Conservation (phyloP, 2,888 invertebrate genomes). For the Caenorhabditis doughertyi region DNA sequence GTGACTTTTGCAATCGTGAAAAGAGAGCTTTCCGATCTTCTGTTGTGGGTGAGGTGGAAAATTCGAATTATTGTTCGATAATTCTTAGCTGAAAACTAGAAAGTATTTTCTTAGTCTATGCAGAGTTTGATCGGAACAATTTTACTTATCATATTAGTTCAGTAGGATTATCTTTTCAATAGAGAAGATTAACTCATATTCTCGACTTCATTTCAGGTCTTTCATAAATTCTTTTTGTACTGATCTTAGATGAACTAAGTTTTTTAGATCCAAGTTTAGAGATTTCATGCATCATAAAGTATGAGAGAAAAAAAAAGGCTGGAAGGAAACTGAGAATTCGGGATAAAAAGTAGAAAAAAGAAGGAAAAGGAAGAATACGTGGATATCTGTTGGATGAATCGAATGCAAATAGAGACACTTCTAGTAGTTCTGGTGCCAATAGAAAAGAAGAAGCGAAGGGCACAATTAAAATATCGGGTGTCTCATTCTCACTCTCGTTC, state of each 20-base stretch:
- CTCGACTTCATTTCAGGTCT: neutral
- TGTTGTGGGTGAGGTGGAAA: no score
- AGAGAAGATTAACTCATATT: neutral
- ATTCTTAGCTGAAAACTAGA: neutral
- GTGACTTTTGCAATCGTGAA: no score
- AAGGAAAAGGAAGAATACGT: constrained; percentile 27
- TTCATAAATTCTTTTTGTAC: neutral
- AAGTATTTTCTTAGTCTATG: no score
- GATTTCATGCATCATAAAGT: constrained; percentile 44
- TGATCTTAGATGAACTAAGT: constrained; percentile 28
- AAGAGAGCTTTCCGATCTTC: no score
- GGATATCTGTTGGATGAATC: constrained; percentile 42
- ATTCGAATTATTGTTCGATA: no score
- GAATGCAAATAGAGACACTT: constrained; percentile 58
- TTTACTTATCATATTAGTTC: neutral
- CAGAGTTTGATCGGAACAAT: neutral
- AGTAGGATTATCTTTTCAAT: constrained; percentile 18
- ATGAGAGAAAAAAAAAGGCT: constrained; percentile 17
- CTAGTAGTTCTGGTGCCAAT: constrained; percentile 14
- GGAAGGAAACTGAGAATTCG: constrained; percentile 14
- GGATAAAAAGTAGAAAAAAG: constrained; percentile 4
- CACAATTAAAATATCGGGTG: constrained; percentile 66
- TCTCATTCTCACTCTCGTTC: constrained; percentile 39
- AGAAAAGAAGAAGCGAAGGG: constrained; percentile 56
- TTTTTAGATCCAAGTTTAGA: constrained; percentile 1